Base-by-base conservation (phyloP, 2,113 vertebrate genomes). In the Gobio gobio region DNA sequence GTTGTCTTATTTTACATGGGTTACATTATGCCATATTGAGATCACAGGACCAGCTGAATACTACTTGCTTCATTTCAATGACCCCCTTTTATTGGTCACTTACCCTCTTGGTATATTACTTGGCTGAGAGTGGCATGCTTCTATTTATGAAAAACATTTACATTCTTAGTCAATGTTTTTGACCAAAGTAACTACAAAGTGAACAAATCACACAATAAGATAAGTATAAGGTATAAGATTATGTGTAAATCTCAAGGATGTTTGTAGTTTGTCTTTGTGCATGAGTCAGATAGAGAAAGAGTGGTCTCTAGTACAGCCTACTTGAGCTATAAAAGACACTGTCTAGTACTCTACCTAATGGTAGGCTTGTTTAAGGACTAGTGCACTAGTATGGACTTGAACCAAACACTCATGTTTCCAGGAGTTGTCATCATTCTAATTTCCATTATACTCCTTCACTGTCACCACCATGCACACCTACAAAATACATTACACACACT, bases 401-500 rank as follows among this genome's bases (percentile, higher is more conserved):
- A 5, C 33, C 14, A 74, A 54, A 47, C 54, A 47, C 14, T 61
- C 45, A 68, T 56, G 14, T 63, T 63, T 79, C 77, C 77, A 83
- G 63, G 54, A 83, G 54, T 33, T 61, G 24, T 24, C 78, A 72
- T 75, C 22, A 40, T 80, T 85, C 54, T 22, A 33, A 63, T 88
- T 87, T 83, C 79, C 72, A 77, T 85, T 72, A 70, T 45, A 83
- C 73, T 72, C 51, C 45, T 49, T 40, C 22, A 51, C 33, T 59
- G 54, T 51, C 76, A 13, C 20, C 54, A 22, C 43, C 70, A 66
- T 45, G 45, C 68, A 63, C 61, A 76, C 8, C 18, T 33, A 70
- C 58, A 68, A 29, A n/a, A 26, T 68, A 45, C 58, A 40, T 5
- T n/a, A 51, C 22, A 74, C 16, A 51, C 10, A 6, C 29, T 36